Percentiles rank a stretch among this genome's conserved stretches.
phyloP scores from a whole-genome alignment of 2,888 invertebrate species.

The Gerris lacustris region DNA sequence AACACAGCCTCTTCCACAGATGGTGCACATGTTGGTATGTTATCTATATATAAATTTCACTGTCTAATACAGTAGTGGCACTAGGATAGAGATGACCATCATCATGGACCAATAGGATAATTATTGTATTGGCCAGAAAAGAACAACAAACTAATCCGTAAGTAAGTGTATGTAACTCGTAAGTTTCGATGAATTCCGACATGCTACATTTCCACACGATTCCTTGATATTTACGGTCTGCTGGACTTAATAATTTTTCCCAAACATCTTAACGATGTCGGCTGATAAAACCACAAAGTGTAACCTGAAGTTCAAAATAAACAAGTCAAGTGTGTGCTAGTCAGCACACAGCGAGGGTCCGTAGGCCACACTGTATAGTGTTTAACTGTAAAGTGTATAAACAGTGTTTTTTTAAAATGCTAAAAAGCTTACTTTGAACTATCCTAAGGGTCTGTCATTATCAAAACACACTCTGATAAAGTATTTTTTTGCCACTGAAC shows the following conservation, averaged over 20 bases:
- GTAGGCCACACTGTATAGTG: too few species aligned
- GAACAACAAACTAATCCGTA: slow-evolving; percentile 28
- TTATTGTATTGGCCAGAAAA: slow-evolving; percentile 22
- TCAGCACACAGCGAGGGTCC: too few species aligned
- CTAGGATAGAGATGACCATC: slow-evolving; percentile 20
- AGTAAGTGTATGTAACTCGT: slow-evolving; percentile 23
- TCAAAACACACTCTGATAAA: too few species aligned
- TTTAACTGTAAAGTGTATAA: too few species aligned
- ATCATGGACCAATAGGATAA: slow-evolving; percentile 25
- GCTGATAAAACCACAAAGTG: slow-evolving; percentile 32
- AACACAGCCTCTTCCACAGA: slow-evolving; percentile 11
- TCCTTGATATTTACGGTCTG: slow-evolving; percentile 24
- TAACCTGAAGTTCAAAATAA: slow-evolving; percentile 31
- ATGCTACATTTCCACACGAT: slow-evolving; percentile 28
- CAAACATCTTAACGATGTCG: slow-evolving; percentile 36
- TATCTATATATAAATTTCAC: slow-evolving; percentile 18
- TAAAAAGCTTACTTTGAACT: too few species aligned
- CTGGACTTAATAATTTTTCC: slow-evolving; percentile 26
- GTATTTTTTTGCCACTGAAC: too few species aligned
- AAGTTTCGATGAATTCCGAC: slow-evolving; percentile 15
- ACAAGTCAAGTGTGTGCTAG: too few species aligned
- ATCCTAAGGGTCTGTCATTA: too few species aligned
- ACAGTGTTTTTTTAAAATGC: too few species aligned
- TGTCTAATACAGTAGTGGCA: slow-evolving; percentile 17
- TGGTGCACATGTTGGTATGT: slow-evolving; percentile 14